Conservation (phyloP, 1,140 invertebrate genomes). For the Meloidogyne floridensis region DNA sequence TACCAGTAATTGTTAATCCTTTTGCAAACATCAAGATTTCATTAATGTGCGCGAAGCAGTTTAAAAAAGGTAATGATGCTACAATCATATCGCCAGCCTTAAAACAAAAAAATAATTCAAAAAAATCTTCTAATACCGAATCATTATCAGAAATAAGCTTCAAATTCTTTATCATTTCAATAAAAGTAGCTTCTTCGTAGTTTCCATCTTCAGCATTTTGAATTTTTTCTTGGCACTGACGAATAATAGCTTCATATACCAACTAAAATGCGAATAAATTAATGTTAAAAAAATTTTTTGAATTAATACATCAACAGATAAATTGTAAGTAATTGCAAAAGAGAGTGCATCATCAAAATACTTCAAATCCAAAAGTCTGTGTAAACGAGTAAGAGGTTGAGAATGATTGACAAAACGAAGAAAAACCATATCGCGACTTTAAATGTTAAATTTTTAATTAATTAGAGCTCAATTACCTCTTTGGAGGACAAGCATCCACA, state of each 20-base stretch:
- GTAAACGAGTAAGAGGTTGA: constrained; percentile 28
- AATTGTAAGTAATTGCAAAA: constrained; percentile 33
- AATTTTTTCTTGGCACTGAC: constrained; percentile 32
- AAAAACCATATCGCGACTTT: constrained; percentile 24
- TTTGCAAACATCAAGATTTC: constrained; percentile 29
- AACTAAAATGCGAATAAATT: constrained; percentile 23
- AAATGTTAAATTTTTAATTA: not conserved
- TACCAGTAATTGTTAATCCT: constrained; percentile 29
- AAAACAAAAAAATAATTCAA: constrained; percentile 1
- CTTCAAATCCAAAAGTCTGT: constrained; percentile 28
- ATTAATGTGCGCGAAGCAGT: constrained; percentile 34
- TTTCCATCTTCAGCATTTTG: constrained; percentile 28
- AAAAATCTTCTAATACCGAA: not conserved
- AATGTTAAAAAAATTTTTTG: not conserved
- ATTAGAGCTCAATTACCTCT: constrained; percentile 14
- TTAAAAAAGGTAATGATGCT: constrained; percentile 26
- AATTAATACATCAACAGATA: constrained; percentile 28
- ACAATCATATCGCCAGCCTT: constrained; percentile 36
- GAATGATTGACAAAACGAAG: constrained; percentile 39
- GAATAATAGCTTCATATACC: constrained; percentile 30
- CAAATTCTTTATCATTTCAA: constrained; percentile 24
- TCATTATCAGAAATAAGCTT: constrained; percentile 27
- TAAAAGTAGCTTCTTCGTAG: constrained; percentile 30
- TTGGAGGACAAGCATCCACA: constrained; percentile 29
- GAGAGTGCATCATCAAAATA: constrained; percentile 37